Conservation (phyloP, 2,113 vertebrate species). For the Atherinomorus stipes region DNA sequence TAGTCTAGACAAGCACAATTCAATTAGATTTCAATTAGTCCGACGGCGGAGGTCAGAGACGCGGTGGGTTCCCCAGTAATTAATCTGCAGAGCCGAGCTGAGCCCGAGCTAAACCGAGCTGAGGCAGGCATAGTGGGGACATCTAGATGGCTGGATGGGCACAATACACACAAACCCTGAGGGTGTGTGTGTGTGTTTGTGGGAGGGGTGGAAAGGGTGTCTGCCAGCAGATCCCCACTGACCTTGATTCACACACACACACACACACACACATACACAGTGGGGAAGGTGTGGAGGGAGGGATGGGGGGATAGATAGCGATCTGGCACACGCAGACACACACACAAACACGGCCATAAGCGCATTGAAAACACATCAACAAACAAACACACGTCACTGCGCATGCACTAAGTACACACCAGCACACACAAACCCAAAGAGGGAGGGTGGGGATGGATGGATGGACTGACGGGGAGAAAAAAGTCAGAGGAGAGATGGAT, state of each 20-base stretch:
- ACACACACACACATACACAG: slow-evolving; percentile 26
- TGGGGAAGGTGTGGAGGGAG: slow-evolving; percentile 4
- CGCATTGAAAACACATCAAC: slow-evolving; percentile 35
- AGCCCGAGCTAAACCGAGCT: slow-evolving; percentile 72
- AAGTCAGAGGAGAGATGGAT: slow-evolving; percentile 45
- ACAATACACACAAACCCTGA: slow-evolving; percentile 38
- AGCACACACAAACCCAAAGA: slow-evolving; percentile 19
- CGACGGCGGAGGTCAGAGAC: slow-evolving; percentile 82
- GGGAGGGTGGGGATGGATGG: slow-evolving; percentile 18
- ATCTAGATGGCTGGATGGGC: slow-evolving; percentile 67
- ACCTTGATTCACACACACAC: slow-evolving; percentile 78
- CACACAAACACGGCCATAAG: slow-evolving; percentile 26
- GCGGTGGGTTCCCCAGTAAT: slow-evolving; percentile 81
- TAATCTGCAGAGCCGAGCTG: slow-evolving; percentile 76
- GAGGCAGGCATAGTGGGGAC: slow-evolving; percentile 46
- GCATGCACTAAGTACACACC: slow-evolving; percentile 18
- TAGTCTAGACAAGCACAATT: slow-evolving; percentile 86
- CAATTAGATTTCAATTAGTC: slow-evolving; percentile 88
- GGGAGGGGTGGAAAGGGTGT: slow-evolving; percentile 14
- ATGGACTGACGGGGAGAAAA: slow-evolving; percentile 21
- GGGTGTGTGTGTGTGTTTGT: slow-evolving; percentile 20
- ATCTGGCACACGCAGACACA: slow-evolving; percentile 50
- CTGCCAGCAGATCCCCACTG: slow-evolving; percentile 77
- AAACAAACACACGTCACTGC: slow-evolving; percentile 12
- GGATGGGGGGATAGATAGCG: slow-evolving; percentile 25